Base-by-base conservation (phyloP, 2,113 vertebrate species). In the Peromyscus polionotus region DNA sequence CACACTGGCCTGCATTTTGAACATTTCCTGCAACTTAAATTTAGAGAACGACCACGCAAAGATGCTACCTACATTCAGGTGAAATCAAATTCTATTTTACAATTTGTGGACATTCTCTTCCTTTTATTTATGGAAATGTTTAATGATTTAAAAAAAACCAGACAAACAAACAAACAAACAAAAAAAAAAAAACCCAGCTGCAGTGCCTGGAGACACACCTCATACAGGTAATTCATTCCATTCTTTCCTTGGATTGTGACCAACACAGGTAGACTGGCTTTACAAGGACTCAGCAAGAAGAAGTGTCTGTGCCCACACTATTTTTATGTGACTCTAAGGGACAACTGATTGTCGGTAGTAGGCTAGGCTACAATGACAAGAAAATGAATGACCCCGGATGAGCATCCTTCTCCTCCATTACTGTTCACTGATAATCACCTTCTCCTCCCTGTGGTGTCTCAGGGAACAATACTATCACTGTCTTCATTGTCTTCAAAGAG, bases 401-500 rank as follows among this genome's bases (percentile, higher is more conserved):
- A 96, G 31, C 36, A 16, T 75, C 54, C 42, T 5, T 80, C 28
- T 95, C 51, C 42, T 90, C 31, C 6, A 12, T 20, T 65, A 45
- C 0, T n/a, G 72, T 68, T 96, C 87, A 54, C 42, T 86, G 59
- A 83, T 13, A 76, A 54, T 42, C 39, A 39, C 77, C 48, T 48
- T 76, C n/a, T 94, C 85, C 28, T 84, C 10, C 68, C 65, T 48
- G 10, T 28, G 67, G 17, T 54, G 79, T 93, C 79, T 95, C 67
- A 68, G 22, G 42, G 31, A 89, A 54, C 22, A 16, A 51, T 4
- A 17, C 36, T 65, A 10, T 12, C 17, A 39, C 72, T 88, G 10
- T 28, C 61, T 68, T 80, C 45, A 22, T 5, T 65, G 36, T 83
- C 91, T 93, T 96, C 91, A 90, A 86, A 94, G 65, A 4, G 11